phyloP scores from a whole-genome alignment of 2,113 vertebrate genomes.

The Holacanthus passer region DNA sequence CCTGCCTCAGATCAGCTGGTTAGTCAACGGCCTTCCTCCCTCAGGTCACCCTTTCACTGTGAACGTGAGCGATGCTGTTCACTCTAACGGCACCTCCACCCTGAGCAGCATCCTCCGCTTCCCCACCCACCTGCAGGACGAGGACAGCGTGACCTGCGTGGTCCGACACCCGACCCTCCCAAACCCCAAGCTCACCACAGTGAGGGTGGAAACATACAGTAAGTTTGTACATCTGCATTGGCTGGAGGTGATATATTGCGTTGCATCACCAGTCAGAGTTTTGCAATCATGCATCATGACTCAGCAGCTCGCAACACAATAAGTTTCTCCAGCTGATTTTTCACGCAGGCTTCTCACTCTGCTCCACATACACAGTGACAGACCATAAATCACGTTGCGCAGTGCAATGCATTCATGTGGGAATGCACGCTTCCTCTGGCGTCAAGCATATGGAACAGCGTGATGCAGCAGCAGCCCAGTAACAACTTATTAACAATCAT shows the following conservation, averaged over 20 bases:
- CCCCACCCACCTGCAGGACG: constrained; percentile 77
- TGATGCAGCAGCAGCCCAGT: constrained; percentile 24
- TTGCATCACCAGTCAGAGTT: constrained; percentile 33
- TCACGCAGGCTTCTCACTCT: constrained; percentile 44
- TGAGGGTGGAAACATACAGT: constrained; percentile 73
- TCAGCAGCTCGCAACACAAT: constrained; percentile 64
- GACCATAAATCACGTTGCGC: constrained; percentile 63
- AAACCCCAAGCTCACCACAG: constrained; percentile 48
- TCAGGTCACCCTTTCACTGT: constrained; percentile 50
- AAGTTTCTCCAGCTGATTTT: constrained; percentile 41
- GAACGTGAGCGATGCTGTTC: background rate
- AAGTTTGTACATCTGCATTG: constrained; percentile 34
- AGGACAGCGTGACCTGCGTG: constrained; percentile 73
- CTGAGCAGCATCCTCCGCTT: constrained; percentile 74
- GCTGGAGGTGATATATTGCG: constrained; percentile 10
- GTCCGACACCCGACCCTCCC: constrained; percentile 74
- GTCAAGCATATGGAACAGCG: constrained; percentile 16
- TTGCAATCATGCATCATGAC: constrained; percentile 55
- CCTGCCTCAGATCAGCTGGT: constrained; percentile 74
- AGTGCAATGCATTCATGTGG: constrained; percentile 45
- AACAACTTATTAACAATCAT: constrained; percentile 13
- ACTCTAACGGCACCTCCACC: constrained; percentile 74
- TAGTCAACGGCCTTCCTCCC: constrained; percentile 48
- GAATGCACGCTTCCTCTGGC: constrained; percentile 35
- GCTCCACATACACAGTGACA: constrained; percentile 55